These are phyloP conservation scores for Microctenopoma stevenorrisi DNA, from an alignment of 2,797 vertebrate genomes.

Conservation along the genomic window DNA sequence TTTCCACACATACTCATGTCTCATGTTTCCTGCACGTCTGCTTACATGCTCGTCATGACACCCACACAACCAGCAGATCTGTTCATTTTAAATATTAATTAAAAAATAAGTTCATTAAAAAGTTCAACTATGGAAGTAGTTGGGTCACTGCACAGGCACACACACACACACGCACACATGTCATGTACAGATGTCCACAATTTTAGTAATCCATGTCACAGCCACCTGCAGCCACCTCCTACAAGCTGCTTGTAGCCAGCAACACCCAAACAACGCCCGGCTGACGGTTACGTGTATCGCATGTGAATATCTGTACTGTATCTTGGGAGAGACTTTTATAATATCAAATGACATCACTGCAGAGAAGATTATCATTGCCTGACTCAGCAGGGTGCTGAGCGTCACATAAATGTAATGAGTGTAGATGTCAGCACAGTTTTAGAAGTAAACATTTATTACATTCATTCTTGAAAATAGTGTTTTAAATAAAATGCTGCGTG, in stretches of 20 bases:
- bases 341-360: not conserved
- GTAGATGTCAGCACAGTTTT: no score
- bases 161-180: constrained; percentile 15
- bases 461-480: no score
- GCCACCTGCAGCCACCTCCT: constrained; percentile 67
- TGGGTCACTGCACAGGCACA: no score
- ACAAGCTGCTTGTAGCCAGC: no score
- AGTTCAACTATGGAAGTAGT: not conserved
- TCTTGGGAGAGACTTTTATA: not conserved
- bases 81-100: not conserved
- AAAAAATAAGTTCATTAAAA: not conserved
- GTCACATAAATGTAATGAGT: no score
- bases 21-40: not conserved
- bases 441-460: no score
- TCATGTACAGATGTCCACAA: constrained; percentile 70
- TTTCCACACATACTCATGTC: not conserved
- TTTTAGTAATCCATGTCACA: constrained; percentile 66
- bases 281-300: not conserved
- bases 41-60: not conserved
- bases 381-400: not conserved
- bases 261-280: constrained; percentile 13
- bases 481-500: not conserved
- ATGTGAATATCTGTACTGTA: constrained; percentile 4
- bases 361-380: not conserved
- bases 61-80: not conserved